These are phyloP conservation scores for Passerculus sandwichensis DNA, from an alignment of 2,797 vertebrate genomes.

Conservation along the genomic window DNA sequence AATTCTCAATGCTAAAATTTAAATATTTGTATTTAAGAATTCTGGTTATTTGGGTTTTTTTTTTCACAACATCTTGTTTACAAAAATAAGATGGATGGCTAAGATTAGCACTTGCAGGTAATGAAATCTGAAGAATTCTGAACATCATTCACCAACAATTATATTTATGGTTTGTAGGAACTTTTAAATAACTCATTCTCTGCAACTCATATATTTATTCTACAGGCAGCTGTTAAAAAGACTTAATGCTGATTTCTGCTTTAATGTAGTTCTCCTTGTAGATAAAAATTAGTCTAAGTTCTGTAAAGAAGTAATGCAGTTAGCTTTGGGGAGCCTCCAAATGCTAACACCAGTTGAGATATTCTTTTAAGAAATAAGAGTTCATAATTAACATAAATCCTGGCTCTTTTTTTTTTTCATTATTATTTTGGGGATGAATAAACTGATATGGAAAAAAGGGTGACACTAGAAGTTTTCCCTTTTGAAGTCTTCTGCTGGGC, in stretches of 20 bases:
- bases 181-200: slow-evolving; percentile 16
- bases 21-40: neutral
- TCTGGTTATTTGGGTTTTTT: neutral
- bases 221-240: slow-evolving; percentile 3
- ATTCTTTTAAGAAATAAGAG: neutral
- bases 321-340: neutral
- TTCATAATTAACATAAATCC: neutral
- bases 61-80: neutral
- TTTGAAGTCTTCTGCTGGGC: neutral
- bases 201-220: neutral
- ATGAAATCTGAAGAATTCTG: slow-evolving; percentile 42
- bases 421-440: neutral
- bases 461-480: neutral
- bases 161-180: neutral
- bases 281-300: slow-evolving; percentile 5
- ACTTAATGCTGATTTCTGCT: slow-evolving; percentile 14
- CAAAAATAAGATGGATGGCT: neutral
- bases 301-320: slow-evolving; percentile 7
- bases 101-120: slow-evolving; percentile 1
- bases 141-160: neutral
- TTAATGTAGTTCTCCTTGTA: slow-evolving; percentile 12
- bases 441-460: neutral
- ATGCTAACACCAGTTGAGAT: neutral
- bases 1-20: neutral
- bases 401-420: neutral